These are phyloP conservation scores for Tretioscincus oriximinensis DNA, from an alignment of 2,113 vertebrate genomes.

Conservation along the genomic window DNA sequence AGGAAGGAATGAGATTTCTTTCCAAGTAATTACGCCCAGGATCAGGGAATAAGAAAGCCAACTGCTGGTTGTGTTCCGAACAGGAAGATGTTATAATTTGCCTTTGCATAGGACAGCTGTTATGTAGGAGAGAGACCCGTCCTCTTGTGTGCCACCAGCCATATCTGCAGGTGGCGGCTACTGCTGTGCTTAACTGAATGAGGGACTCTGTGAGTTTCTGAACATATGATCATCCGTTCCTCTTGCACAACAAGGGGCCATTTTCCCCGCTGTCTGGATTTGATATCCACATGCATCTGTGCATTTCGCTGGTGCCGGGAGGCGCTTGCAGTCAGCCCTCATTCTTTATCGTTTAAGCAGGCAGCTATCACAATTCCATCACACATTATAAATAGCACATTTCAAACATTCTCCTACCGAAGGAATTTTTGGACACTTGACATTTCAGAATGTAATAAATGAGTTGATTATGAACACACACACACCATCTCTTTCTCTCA, in stretches of 20 bases:
- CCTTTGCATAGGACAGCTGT: constrained; percentile 62
- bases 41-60: constrained; percentile 29
- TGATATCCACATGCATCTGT: constrained; percentile 50
- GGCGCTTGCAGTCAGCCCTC: constrained; percentile 36
- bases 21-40: neutral
- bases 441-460: constrained; percentile 23
- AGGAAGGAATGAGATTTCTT: neutral
- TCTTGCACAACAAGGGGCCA: constrained; percentile 54
- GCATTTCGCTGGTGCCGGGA: constrained; percentile 36
- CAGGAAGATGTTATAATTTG: constrained; percentile 37
- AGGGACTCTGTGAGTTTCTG: constrained; percentile 50
- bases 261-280: constrained; percentile 60
- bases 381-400: constrained; percentile 18
- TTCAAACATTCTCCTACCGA: constrained; percentile 27
- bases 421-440: neutral
- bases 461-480: neutral
- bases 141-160: constrained; percentile 56
- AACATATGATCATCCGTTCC: constrained; percentile 56
- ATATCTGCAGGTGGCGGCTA: constrained; percentile 59
- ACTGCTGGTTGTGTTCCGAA: constrained; percentile 56
- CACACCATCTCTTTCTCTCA: neutral
- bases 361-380: constrained; percentile 31
- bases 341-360: constrained; percentile 40
- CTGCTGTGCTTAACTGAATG: constrained; percentile 48
- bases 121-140: constrained; percentile 58